Evolutionary conservation across 2,888 invertebrate species (phyloP).

Genomic region (Stenolophus ochropezus): DNA sequence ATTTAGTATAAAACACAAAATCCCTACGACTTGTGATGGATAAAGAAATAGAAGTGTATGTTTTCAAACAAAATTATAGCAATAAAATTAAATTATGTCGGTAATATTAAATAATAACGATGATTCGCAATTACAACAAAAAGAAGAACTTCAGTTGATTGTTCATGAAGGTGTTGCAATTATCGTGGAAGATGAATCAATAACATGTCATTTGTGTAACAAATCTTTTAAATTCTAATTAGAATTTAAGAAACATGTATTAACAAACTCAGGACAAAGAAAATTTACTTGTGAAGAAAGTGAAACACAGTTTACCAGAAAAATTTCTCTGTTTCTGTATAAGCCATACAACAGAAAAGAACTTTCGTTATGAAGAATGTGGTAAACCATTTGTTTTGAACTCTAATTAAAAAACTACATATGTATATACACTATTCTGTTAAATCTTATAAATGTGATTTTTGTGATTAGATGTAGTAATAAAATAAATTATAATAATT

Average conservation of each 20-base stretch:
- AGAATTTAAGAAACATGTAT: too few relatives aligned
- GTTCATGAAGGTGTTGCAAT: not conserved
- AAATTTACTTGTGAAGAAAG: not conserved
- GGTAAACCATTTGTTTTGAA: constrained; percentile 6
- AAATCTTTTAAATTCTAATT: not conserved
- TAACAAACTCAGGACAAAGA: constrained; percentile 10
- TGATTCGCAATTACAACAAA: not conserved
- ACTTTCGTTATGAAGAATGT: not conserved
- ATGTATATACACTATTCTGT: not conserved
- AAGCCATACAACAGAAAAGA: not conserved
- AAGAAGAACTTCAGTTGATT: not conserved
- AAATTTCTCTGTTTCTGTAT: not conserved
- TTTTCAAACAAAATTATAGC: not conserved
- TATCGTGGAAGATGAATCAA: constrained; percentile 5
- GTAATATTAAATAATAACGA: not conserved
- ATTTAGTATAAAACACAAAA: too few relatives aligned
- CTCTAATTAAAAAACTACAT: constrained; percentile 17
- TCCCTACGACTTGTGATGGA: too few relatives aligned
- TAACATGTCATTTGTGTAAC: constrained; percentile 4
- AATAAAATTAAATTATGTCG: not conserved
- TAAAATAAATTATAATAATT: not conserved
- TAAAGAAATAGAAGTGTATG: too few relatives aligned
- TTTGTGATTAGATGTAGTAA: constrained; percentile 11
- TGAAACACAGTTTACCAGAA: constrained; percentile 9
- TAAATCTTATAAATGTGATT: constrained; percentile 4